A percentile compares a stretch with the other conserved stretches of the same genome.
These are phyloP conservation scores for human (Homo sapiens) DNA, from an alignment of 2,113 vertebrate genomes.

Conservation along the genomic window GRCh38 chr2:18615001-18615500, in stretches of 20 bases:
- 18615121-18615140: background rate
- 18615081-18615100: background rate
- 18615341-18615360: background rate
- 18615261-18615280: background rate
- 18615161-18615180: background rate
- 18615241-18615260: background rate
- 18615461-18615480: background rate
- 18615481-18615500: background rate
- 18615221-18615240: background rate
- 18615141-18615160: background rate
- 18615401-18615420: background rate
- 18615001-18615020: background rate
- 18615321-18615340: background rate
- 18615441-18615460: background rate
- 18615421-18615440: background rate
- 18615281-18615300: background rate
- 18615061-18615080: background rate
- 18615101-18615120: background rate
- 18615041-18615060: background rate
- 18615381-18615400: background rate
- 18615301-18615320: background rate
- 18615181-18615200: background rate
- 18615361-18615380: background rate
- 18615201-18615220: background rate
- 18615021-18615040: background rate